Conservation (phyloP, 2,888 invertebrate species). For the Eubasilissa splendida region DNA sequence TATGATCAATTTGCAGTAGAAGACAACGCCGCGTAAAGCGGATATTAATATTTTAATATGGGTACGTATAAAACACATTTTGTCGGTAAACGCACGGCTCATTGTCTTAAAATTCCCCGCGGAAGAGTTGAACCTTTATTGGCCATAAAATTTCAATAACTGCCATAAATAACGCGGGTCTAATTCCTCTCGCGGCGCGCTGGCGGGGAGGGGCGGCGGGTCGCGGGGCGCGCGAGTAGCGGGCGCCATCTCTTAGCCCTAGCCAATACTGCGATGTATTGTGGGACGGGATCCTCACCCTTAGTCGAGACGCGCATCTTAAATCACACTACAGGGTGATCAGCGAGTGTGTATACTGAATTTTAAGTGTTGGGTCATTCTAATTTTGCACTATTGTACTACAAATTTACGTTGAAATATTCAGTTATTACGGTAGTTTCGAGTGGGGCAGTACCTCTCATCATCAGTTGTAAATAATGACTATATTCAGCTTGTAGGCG, state of each 20-base stretch:
- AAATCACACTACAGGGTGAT: constrained; percentile 12
- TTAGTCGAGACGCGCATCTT: constrained; percentile 35
- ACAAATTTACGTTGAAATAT: too few species aligned
- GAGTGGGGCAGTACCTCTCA: too few species aligned
- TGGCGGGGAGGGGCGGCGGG: background rate
- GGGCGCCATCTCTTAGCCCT: constrained; percentile 36
- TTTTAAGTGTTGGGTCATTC: background rate
- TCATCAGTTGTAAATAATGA: too few species aligned
- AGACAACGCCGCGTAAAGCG: background rate
- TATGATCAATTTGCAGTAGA: background rate
- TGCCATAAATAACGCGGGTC: constrained; percentile 56
- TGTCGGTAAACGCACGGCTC: constrained; percentile 17
- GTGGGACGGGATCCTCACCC: constrained; percentile 28
- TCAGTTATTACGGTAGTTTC: too few species aligned
- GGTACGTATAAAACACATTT: constrained; percentile 30
- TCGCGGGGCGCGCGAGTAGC: constrained; percentile 8
- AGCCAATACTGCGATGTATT: constrained; percentile 26
- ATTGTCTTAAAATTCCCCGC: constrained; percentile 41
- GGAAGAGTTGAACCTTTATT: constrained; percentile 46
- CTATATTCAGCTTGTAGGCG: too few species aligned
- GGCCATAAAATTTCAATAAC: constrained; percentile 57
- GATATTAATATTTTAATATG: constrained; percentile 30
- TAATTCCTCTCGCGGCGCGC: constrained; percentile 42
- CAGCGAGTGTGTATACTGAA: background rate
- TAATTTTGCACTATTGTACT: too few species aligned